Conservation (phyloP, 2,113 vertebrate species). For the Tapirus terrestris region DNA sequence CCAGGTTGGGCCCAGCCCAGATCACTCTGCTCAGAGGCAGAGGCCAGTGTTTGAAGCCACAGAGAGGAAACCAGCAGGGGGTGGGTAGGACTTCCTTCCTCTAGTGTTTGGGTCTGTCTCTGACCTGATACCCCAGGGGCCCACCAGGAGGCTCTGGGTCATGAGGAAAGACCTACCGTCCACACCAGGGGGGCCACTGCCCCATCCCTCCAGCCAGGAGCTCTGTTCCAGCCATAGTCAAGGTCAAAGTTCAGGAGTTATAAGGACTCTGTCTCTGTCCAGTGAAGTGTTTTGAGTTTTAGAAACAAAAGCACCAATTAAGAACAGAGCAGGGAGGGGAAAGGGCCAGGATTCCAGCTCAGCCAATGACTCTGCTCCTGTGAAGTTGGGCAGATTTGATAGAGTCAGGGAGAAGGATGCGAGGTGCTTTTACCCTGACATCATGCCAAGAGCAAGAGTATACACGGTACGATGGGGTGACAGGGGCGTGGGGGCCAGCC, state of each 20-base stretch:
- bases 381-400: background rate
- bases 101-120: background rate
- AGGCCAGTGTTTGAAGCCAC: background rate
- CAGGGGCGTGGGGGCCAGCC: background rate
- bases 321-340: background rate
- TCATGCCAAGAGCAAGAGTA: background rate
- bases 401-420: fast-evolving
- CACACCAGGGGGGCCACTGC: background rate
- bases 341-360: background rate
- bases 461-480: fast-evolving
- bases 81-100: background rate
- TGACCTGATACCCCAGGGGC: background rate
- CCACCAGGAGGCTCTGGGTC: background rate
- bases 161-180: background rate
- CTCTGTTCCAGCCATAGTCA: background rate
- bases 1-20: background rate
- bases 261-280: background rate
- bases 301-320: background rate
- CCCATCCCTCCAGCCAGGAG: background rate
- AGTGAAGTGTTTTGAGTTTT: background rate
- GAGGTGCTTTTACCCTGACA: background rate
- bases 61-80: background rate
- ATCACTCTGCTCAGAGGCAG: background rate
- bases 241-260: background rate
- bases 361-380: background rate